Base-by-base conservation (phyloP, 2,888 invertebrate genomes). In the Encarsia formosa region DNA sequence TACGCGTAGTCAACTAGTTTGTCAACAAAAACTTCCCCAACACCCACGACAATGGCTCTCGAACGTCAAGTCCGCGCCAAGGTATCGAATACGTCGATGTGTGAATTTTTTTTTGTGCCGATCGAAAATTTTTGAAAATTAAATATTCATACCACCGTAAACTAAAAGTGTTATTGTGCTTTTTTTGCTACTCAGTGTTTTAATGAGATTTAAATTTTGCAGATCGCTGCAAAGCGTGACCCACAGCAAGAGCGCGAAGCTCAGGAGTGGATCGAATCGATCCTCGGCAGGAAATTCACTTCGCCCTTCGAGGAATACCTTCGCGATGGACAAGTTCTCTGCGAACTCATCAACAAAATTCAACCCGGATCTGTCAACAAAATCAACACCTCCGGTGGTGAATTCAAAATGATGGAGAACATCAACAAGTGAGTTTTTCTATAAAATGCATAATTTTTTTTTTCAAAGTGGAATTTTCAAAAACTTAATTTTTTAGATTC, bases 371-470 rank as follows among this genome's bases (percentile, higher is more conserved):
- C 90, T 59, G 79, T 97, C 56, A 71, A 84, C 70, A 97, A 96
- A 77, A 87, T 98, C 78, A 96, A 98, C 82, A 84, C 86, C 63
- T 84, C 86, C 42, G 95, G 96, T 64, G 95, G 95, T 73, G 95
- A 96, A 73, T 99, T 99, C 86, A 98, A 97, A 75, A 88, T 98
- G 87, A 99, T 99, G 98, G 98, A 99, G 77, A 99, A 99, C 82
- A 93, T 98, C 76, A 93, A 91, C 78, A 81, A 86, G 88, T 96
- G 74, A 82, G 85, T 78, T 24, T 8, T 11, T 26, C 11, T 1
- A 26, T 8, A 26, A n/a, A 26, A 26, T 8, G 11, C 26, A 26
- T 8, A 26, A 26, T 8, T 11, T 26, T 26, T 26, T 26, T 8
- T 26, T 11, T 26, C 26, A 11, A 26, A 26, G 11, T n/a, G n/a